A percentile compares a stretch with the other conserved stretches of the same genome.
These are phyloP conservation scores for Corythaeola cristata DNA, from an alignment of 2,113 vertebrate species.

Conservation along the genomic window DNA sequence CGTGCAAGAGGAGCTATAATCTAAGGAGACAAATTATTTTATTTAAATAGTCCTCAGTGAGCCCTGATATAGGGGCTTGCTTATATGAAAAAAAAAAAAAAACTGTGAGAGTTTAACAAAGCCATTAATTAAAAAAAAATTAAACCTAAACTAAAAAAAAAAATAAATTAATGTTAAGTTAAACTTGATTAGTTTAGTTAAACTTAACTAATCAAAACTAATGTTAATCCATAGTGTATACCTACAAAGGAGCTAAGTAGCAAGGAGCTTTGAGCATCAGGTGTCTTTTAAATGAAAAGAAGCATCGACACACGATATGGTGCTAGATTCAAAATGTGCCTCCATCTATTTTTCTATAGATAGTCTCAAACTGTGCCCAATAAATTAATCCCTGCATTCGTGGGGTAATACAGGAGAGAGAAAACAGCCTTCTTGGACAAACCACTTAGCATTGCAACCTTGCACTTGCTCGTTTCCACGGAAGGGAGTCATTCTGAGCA, in stretches of 20 bases:
- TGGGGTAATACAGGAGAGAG: not conserved
- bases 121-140: not conserved
- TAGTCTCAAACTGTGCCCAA: not conserved
- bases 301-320: not conserved
- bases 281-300: not conserved
- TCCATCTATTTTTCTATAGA: not conserved
- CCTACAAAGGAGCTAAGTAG: not conserved
- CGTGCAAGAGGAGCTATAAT: not conserved
- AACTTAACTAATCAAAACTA: not conserved
- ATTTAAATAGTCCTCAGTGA: not conserved
- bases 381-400: fast-evolving
- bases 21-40: not conserved
- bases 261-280: not conserved
- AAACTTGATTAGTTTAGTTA: not conserved
- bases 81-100: not conserved
- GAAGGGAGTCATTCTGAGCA: not conserved
- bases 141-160: not conserved
- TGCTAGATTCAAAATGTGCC: not conserved
- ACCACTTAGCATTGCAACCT: not conserved
- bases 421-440: not conserved
- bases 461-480: not conserved
- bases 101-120: not conserved
- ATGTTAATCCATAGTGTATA: fast-evolving
- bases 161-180: not conserved
- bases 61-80: not conserved